phyloP scores from a whole-genome alignment of 2,113 vertebrate species.

The Apus apus region DNA sequence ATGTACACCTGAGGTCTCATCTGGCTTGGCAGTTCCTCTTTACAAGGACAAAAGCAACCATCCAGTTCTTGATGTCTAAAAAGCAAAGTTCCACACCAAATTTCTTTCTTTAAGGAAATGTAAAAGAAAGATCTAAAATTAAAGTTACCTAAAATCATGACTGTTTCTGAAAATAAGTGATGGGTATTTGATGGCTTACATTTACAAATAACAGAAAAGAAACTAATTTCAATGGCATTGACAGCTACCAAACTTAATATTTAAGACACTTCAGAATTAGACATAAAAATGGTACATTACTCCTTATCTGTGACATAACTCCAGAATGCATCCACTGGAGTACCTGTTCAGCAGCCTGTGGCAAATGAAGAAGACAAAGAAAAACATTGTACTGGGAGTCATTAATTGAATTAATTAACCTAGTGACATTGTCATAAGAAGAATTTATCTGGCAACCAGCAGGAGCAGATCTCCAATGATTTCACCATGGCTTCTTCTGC shows the following conservation, averaged over 20 bases:
- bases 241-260: not conserved
- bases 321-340: not conserved
- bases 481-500: constrained; percentile 35
- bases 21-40: not conserved
- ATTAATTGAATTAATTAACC: constrained; percentile 77
- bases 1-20: not conserved
- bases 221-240: not conserved
- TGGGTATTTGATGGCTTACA: not conserved
- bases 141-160: not conserved
- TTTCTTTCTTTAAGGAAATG: not conserved
- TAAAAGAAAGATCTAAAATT: not conserved
- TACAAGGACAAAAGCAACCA: not conserved
- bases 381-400: constrained; percentile 50
- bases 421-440: constrained; percentile 62
- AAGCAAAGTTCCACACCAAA: not conserved
- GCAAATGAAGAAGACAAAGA: constrained; percentile 60
- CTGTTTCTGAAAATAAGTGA: not conserved
- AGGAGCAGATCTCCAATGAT: constrained; percentile 59
- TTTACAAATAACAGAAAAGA: not conserved
- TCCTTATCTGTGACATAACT: constrained; percentile 19
- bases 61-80: not conserved
- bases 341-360: constrained; percentile 66
- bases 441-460: constrained; percentile 72
- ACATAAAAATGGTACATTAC: not conserved
- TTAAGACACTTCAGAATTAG: not conserved